phyloP scores from a whole-genome alignment of 2,888 invertebrate species.

The Leucozona laternaria region DNA sequence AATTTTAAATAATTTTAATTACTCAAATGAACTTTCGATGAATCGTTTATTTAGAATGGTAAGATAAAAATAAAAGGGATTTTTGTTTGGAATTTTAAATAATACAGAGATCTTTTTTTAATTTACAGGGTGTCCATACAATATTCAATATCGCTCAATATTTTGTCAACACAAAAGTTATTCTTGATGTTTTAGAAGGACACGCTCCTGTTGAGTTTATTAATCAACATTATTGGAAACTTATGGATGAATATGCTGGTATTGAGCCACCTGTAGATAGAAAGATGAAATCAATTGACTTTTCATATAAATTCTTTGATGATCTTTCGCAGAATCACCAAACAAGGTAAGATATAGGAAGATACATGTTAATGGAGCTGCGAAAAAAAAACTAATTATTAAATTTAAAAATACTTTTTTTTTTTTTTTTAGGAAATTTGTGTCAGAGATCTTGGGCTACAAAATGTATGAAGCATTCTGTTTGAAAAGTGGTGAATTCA shows the following conservation, averaged over 20 bases:
- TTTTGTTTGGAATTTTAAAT: not conserved
- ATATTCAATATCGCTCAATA: conserved; percentile 89
- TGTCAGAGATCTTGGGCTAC: conserved; percentile 92
- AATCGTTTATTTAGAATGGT: conserved; percentile 72
- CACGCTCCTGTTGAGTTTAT: conserved; percentile 86
- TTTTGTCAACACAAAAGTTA: conserved; percentile 88
- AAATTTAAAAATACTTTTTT: too few species aligned
- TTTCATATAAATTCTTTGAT: conserved; percentile 89
- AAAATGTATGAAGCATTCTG: conserved; percentile 90
- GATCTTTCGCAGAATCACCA: conserved; percentile 78
- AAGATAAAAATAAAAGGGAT: not conserved
- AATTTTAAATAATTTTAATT: conserved; percentile 57
- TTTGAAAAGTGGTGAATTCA: conserved; percentile 86
- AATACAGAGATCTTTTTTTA: not conserved
- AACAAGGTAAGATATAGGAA: conserved; percentile 76
- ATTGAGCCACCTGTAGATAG: conserved; percentile 86
- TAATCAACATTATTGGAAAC: conserved; percentile 87
- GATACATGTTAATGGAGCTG: not conserved
- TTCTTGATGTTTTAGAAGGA: conserved; percentile 88
- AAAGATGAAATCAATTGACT: conserved; percentile 87
- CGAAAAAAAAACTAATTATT: too few species aligned
- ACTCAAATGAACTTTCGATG: conserved; percentile 51
- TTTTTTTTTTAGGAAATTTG: conserved; percentile 87
- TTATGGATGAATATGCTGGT: conserved; percentile 86
- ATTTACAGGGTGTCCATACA: conserved; percentile 87